Conservation (phyloP, 2,888 invertebrate genomes). For the Netelia virgata region DNA sequence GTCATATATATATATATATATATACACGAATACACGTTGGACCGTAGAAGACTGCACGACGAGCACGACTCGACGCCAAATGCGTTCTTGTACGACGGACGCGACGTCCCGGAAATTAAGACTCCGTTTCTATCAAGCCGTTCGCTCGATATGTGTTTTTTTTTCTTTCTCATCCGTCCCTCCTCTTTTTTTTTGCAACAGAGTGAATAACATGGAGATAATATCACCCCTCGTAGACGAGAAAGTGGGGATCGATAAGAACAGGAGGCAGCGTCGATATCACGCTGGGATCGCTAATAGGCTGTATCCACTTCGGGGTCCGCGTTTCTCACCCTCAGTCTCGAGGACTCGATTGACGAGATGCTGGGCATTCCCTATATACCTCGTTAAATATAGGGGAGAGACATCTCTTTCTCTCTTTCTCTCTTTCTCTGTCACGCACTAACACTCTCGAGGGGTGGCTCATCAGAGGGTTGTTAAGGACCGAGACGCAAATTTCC, state of each 20-base stretch:
- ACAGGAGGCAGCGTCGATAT: not conserved
- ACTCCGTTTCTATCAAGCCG: constrained; percentile 31
- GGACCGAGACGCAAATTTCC: constrained; percentile 43
- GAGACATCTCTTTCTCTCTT: not conserved
- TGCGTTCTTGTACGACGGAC: constrained; percentile 30
- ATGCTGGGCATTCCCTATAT: constrained; percentile 6
- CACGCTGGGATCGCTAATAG: constrained; percentile 31
- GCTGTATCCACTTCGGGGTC: constrained; percentile 7
- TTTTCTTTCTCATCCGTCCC: constrained; percentile 14
- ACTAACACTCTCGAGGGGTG: not conserved
- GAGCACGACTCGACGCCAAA: constrained; percentile 33
- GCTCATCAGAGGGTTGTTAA: constrained; percentile 35
- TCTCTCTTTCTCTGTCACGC: no score
- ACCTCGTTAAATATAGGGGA: constrained; percentile 33
- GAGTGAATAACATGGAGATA: not conserved
- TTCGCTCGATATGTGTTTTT: not conserved
- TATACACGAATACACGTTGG: constrained; percentile 12
- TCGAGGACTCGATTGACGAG: constrained; percentile 20
- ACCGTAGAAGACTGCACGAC: constrained; percentile 36
- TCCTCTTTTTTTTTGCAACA: not conserved
- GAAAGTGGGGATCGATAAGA: not conserved
- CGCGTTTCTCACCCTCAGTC: not conserved
- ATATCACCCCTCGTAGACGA: no score
- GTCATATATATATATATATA: constrained; percentile 22
- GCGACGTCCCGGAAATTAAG: constrained; percentile 61